Evolutionary conservation across 2,113 vertebrate genomes (phyloP).

Genomic region (Ellobius talpinus): DNA sequence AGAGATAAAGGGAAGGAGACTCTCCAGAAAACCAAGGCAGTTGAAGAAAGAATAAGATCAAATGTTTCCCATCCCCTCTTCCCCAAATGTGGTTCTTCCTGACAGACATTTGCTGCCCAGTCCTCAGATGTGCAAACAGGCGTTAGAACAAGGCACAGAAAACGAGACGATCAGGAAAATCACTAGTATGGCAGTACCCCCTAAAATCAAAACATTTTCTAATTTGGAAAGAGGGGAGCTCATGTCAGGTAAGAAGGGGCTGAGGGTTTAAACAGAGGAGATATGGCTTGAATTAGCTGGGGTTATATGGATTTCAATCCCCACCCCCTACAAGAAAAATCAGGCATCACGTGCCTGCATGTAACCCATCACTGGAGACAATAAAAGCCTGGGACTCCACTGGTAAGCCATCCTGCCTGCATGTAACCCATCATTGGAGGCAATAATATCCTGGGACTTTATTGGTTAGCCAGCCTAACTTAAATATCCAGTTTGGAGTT

Average conservation of each 20-base stretch:
- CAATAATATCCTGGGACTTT: neutral
- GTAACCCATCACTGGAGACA: too few relatives aligned
- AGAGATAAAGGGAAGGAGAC: neutral
- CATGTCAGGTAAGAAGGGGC: neutral
- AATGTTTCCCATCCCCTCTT: accelerated
- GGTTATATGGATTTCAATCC: neutral
- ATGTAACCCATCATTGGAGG: neutral
- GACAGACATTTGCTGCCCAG: neutral
- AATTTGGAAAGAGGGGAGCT: neutral
- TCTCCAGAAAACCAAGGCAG: neutral
- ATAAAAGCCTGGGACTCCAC: neutral
- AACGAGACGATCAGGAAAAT: neutral
- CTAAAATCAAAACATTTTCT: neutral
- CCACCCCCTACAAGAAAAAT: neutral
- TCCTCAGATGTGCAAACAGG: neutral
- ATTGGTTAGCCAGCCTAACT: neutral
- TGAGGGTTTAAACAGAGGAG: neutral
- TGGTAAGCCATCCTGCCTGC: neutral
- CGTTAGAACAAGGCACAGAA: neutral
- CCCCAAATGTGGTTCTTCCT: neutral
- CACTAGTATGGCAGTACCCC: neutral
- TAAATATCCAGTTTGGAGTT: neutral
- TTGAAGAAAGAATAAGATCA: neutral
- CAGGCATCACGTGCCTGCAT: neutral
- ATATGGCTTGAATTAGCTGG: neutral